These are phyloP conservation scores for Onychomys leucogaster DNA, from an alignment of 2,797 vertebrate genomes.

Conservation along the genomic window DNA sequence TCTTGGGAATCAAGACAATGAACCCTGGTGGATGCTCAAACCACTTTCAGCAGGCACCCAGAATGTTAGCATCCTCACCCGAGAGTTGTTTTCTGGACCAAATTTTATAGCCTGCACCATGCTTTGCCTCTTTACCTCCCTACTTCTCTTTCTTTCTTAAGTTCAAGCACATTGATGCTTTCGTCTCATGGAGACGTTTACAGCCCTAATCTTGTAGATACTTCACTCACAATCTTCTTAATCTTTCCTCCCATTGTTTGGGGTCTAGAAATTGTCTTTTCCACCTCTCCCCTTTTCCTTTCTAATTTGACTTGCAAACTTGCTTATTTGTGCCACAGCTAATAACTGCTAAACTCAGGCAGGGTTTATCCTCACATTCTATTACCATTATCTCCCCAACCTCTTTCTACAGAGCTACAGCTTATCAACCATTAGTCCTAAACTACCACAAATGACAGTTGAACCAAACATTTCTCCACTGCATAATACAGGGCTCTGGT, in stretches of 20 bases:
- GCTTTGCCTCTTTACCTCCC: neutral
- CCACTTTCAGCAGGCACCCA: neutral
- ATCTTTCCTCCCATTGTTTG: neutral
- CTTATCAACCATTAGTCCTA: neutral
- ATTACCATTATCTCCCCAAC: neutral
- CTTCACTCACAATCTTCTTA: constrained; percentile 40
- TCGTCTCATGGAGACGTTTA: neutral
- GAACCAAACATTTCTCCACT: neutral
- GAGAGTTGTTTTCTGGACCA: neutral
- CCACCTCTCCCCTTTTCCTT: neutral
- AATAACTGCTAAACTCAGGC: neutral
- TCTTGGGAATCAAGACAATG: neutral
- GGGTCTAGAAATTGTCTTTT: neutral
- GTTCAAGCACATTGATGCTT: neutral
- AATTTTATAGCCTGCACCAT: neutral
- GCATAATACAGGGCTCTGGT: neutral
- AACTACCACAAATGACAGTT: neutral
- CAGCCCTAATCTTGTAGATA: neutral
- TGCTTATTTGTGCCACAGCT: neutral
- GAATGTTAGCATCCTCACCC: neutral
- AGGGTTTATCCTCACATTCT: neutral
- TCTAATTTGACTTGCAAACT: constrained; percentile 21
- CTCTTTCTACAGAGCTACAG: neutral
- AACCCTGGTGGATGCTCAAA: neutral
- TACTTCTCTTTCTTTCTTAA: neutral